Percentiles rank a stretch among this genome's conserved stretches.
phyloP scores from a whole-genome alignment of 2,888 invertebrate species.

The Aricia artaxerxes region DNA sequence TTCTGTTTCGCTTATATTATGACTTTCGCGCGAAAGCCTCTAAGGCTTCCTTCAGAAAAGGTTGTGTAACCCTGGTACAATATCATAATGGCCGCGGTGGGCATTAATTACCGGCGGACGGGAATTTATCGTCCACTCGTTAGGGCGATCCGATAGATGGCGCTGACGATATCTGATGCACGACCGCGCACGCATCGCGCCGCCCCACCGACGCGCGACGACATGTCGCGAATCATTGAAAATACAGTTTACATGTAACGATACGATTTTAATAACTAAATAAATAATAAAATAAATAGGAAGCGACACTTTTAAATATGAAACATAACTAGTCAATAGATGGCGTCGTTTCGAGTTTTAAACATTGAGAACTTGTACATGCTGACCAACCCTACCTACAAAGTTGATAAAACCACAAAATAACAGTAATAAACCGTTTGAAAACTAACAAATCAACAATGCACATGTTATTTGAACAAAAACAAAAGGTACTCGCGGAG shows the following conservation, averaged over 20 bases:
- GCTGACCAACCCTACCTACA: neutral
- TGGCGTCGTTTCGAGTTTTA: neutral
- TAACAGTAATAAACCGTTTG: neutral
- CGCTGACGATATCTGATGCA: constrained; percentile 70
- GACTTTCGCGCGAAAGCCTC: no score
- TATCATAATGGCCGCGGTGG: constrained; percentile 13
- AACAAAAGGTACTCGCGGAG: neutral
- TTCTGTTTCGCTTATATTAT: no score
- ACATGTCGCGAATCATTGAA: neutral
- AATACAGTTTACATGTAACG: neutral
- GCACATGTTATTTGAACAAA: neutral
- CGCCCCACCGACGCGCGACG: neutral
- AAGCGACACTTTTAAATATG: neutral
- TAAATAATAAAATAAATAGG: neutral
- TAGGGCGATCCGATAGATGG: constrained; percentile 56
- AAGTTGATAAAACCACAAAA: neutral
- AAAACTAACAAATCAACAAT: neutral
- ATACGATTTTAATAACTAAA: neutral
- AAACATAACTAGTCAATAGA: neutral
- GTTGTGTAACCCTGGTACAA: neutral
- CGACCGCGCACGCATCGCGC: constrained; percentile 50
- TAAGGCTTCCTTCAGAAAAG: neutral
- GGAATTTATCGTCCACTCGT: constrained; percentile 13
- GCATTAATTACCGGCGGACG: constrained; percentile 13
- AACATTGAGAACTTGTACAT: no score